These are phyloP conservation scores for Apotomis capreana DNA, from an alignment of 2,888 invertebrate genomes.

Conservation along the genomic window DNA sequence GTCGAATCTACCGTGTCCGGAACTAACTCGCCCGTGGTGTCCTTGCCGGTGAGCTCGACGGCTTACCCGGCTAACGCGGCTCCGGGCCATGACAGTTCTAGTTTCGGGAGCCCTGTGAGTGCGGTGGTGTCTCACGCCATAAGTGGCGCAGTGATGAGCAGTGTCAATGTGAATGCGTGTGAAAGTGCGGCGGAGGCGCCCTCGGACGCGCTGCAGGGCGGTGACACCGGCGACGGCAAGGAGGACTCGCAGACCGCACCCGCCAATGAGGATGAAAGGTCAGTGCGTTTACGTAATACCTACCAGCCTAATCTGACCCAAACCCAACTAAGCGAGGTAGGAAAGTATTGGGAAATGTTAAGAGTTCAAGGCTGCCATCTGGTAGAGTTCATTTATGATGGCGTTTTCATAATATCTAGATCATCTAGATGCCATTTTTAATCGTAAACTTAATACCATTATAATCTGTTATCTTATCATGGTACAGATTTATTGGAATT, in stretches of 20 bases:
- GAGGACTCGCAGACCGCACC: slow-evolving; percentile 65
- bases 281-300: slow-evolving; percentile 48
- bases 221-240: slow-evolving; percentile 74
- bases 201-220: slow-evolving; percentile 65
- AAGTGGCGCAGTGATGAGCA: slow-evolving; percentile 76
- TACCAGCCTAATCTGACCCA: not conserved
- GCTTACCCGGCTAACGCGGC: slow-evolving; percentile 68
- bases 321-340: not conserved
- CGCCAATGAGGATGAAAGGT: slow-evolving; percentile 81
- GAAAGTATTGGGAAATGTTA: slow-evolving; percentile 6
- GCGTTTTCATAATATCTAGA: not conserved
- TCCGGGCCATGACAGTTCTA: slow-evolving; percentile 74
- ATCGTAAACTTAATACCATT: too few relatives aligned
- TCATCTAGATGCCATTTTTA: too few relatives aligned
- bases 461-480: too few relatives aligned
- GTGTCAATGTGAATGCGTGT: slow-evolving; percentile 78
- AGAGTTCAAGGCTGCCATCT: slow-evolving; percentile 6
- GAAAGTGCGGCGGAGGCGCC: slow-evolving; percentile 75
- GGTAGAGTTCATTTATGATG: not conserved
- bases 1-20: slow-evolving; percentile 75
- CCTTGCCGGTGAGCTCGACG: slow-evolving; percentile 75
- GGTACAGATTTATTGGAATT: too few relatives aligned
- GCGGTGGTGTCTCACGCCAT: slow-evolving; percentile 77
- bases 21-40: slow-evolving; percentile 80
- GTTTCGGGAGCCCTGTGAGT: slow-evolving; percentile 81